These are phyloP conservation scores for Tolypeutes matacus DNA, from an alignment of 2,797 vertebrate species.

Conservation along the genomic window DNA sequence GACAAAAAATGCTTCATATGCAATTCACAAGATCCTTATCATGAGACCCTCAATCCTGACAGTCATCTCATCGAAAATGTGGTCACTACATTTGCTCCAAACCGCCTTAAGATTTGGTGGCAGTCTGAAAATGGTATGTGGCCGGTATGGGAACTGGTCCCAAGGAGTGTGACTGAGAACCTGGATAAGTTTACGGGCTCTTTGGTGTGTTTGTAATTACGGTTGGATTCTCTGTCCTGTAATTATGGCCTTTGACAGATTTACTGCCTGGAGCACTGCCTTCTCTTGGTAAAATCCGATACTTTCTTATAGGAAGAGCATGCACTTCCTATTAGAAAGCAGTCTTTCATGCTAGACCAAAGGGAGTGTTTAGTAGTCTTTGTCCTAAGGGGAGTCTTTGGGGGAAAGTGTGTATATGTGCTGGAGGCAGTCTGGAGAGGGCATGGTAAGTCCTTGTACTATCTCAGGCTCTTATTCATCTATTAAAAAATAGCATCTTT, in stretches of 20 bases:
- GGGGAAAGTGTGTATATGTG: neutral
- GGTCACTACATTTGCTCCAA: conserved; percentile 95
- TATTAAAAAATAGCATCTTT: conserved; percentile 14
- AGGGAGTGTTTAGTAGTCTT: neutral
- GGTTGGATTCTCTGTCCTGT: conserved; percentile 75
- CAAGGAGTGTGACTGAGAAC: conserved; percentile 61
- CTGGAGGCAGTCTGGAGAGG: neutral
- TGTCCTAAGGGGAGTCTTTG: neutral
- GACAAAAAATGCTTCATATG: conserved; percentile 99
- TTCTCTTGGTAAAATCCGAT: conserved; percentile 73
- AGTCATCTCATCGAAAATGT: conserved; percentile 97
- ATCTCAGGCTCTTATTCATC: neutral
- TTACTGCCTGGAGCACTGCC: conserved; percentile 69
- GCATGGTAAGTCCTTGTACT: neutral
- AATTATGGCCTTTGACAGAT: conserved; percentile 75
- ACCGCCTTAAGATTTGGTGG: conserved; percentile 99
- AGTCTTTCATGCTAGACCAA: conserved; percentile 45
- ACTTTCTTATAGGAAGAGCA: conserved; percentile 35
- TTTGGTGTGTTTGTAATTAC: conserved; percentile 73
- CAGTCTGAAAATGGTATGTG: conserved; percentile 97
- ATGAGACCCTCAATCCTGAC: conserved; percentile 89
- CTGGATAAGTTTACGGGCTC: conserved; percentile 81
- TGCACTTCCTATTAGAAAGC: conserved; percentile 54
- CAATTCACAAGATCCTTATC: conserved; percentile 91
- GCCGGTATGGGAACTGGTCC: conserved; percentile 74